Evolutionary conservation across 2,888 invertebrate genomes (phyloP), one percentile per base, ranked within the genome.

Genomic region (Chrysolina oricalcia): DNA sequence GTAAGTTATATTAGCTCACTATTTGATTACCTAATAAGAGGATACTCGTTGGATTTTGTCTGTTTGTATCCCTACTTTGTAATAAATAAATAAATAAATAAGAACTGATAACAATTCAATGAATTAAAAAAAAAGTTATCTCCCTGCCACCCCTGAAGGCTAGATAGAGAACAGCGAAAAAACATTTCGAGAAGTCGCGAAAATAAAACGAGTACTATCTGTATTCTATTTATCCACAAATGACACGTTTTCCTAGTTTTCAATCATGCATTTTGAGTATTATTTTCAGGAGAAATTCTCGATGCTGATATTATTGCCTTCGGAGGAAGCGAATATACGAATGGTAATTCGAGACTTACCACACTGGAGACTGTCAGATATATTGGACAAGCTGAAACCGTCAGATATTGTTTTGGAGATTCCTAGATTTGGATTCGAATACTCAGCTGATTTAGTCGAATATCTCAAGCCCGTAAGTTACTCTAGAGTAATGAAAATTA

Each of bases 371-470:
- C 84, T 93, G 1, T 86, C 89, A 0, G 86, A 87, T 41, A 90
- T 93, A 64, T 78, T 91, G 0, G 82, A 84, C 0, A 84, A 85
- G 43, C 86, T 93, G 82, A 87, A 89, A 17, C 85, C 87, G 1
- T 89, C 88, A 0, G 92, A 92, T 69, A 88, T 93, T 0, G 85
- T 89, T 15, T 83, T 94, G 8, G 87, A 89, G 9, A 83, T 94
- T 84, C 94, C 94, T 0, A 91, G 89, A 84, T 94, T 94, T 81
- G 90, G 87, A 6, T 89, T 93, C 17, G 91, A 92, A 43, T 93
- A 89, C 77, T 89, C 87, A 19, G 88, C 89, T 4, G 90, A 93
- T 82, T 86, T 93, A 82, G 89, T 90, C 1, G 83, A 86, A 8
- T 82, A 89, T 5, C 87, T 93, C 48, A 88, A 86, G 80, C 87